Evolutionary conservation across 2,113 vertebrate genomes (phyloP), one percentile per base, ranked within the genome.

Genomic region (Coptodon bakossiorum): DNA sequence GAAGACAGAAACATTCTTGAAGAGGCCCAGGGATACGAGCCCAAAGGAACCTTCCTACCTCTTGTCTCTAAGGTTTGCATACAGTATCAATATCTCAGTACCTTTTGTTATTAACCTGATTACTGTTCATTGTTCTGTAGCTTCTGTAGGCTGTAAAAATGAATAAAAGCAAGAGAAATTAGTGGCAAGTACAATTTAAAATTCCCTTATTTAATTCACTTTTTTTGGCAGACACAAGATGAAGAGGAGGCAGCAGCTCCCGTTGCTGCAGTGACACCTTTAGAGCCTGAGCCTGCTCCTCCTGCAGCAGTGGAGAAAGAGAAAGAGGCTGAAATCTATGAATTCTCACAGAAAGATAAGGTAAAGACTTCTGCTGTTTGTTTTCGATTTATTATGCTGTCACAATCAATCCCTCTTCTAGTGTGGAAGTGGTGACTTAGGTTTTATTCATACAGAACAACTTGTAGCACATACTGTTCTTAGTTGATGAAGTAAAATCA

Each of bases 1-100:
- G 99, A 99, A 97, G 98, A 99, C 91, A 97, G 98, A 91, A 98
- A 98, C 85, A 95, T 99, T 85, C 96, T 99, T 54, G 98, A 99
- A 93, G 99, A 99, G 94, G 97, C 98, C 78, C 97, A 97, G 95
- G 96, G 96, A 59, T 99, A 98, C 66, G 95, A 97, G 83, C 96
- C 97, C n/a, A 96, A 96, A 89, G 96, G 90, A 91, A 53, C 91
- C 83, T 88, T 94, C 80, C 53, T 89, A 80, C 80, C 91, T 38
- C 3, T 16, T 0, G 13, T 85, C 9, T 73, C 92, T 5, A 94
- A 97, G 97, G 98, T 99, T 71, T 81, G 93, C 92, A 19, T 27
- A 22, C 29, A 56, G 1, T 36, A 19, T 22, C 9, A 1, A 66
- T 80, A 81, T 8, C n/a, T 17, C 27, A 0, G 71, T 76, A 50